Conservation (phyloP, 1,140 invertebrate genomes). For the Drosophila arawakana region DNA sequence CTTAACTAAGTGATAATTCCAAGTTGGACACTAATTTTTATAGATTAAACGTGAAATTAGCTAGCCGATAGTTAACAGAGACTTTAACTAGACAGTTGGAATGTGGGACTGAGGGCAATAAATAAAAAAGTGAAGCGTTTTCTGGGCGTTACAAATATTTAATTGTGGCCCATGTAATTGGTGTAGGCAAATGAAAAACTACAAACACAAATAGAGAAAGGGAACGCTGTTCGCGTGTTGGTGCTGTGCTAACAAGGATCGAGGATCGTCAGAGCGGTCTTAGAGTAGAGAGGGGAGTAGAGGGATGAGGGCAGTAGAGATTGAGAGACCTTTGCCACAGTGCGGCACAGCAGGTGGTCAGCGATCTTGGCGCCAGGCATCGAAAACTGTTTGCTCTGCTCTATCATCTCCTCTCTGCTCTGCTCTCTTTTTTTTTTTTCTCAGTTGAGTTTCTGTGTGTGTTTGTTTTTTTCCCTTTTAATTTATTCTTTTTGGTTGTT, state of each 20-base stretch:
- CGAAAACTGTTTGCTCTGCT: conserved; percentile 46
- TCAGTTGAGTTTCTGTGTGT: conserved; percentile 34
- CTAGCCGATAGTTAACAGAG: no score
- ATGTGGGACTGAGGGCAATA: conserved; percentile 3
- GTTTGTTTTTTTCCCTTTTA: conserved; percentile 65
- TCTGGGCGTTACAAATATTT: conserved; percentile 81
- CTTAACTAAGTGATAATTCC: no score
- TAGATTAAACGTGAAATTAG: no score
- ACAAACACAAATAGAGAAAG: conserved; percentile 31
- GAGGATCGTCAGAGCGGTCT: background rate
- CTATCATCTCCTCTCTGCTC: background rate
- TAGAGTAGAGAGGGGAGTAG: conserved; percentile 5
- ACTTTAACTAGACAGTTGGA: no score
- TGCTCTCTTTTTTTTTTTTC: conserved; percentile 50
- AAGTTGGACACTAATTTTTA: no score
- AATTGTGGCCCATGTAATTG: conserved; percentile 79
- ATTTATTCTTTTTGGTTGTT: conserved; percentile 70
- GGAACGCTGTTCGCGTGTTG: conserved; percentile 17
- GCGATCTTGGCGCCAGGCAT: conserved; percentile 72
- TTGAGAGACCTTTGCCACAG: conserved; percentile 33
- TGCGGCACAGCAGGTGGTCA: conserved; percentile 80
- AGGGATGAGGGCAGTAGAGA: conserved; percentile 12
- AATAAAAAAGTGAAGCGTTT: conserved; percentile 12
- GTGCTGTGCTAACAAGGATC: conserved; percentile 78
- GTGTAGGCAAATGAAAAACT: conserved; percentile 53